Conservation (phyloP, 2,888 invertebrate species). For the Ptychoptera albimana region DNA sequence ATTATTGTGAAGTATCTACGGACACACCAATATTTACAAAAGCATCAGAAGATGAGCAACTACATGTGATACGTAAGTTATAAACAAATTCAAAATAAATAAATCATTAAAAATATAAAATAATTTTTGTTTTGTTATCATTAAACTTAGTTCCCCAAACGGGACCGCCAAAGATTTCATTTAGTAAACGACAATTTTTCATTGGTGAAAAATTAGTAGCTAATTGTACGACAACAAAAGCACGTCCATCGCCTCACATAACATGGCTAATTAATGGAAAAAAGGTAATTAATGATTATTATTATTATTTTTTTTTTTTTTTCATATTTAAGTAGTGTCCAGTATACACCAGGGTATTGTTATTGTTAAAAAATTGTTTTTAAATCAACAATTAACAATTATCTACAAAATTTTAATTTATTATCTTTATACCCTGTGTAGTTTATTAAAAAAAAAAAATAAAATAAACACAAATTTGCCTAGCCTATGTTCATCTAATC, state of each 20-base stretch:
- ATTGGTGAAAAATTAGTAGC: constrained; percentile 50
- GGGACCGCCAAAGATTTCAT: constrained; percentile 45
- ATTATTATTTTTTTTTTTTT: background rate
- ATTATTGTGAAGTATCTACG: constrained; percentile 68
- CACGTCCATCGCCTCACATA: constrained; percentile 50
- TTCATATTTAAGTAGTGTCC: too few species aligned
- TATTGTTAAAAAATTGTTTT: too few species aligned
- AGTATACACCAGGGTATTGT: too few species aligned
- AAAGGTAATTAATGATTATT: constrained; percentile 33
- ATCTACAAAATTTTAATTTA: background rate
- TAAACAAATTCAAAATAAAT: background rate
- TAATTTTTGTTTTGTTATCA: background rate
- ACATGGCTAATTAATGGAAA: constrained; percentile 57
- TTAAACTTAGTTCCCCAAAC: constrained; percentile 38
- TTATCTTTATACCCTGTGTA: too few species aligned
- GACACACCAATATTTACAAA: constrained; percentile 71
- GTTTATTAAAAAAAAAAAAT: background rate
- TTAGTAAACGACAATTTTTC: constrained; percentile 41
- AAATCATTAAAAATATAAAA: background rate
- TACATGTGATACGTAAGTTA: constrained; percentile 65
- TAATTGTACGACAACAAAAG: constrained; percentile 51
- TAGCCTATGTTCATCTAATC: too few species aligned
- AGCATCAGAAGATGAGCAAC: constrained; percentile 57
- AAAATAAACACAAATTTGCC: background rate
- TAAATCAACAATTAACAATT: too few species aligned